Base-by-base conservation (phyloP, 1,140 invertebrate genomes). In the Cotesia typhae region DNA sequence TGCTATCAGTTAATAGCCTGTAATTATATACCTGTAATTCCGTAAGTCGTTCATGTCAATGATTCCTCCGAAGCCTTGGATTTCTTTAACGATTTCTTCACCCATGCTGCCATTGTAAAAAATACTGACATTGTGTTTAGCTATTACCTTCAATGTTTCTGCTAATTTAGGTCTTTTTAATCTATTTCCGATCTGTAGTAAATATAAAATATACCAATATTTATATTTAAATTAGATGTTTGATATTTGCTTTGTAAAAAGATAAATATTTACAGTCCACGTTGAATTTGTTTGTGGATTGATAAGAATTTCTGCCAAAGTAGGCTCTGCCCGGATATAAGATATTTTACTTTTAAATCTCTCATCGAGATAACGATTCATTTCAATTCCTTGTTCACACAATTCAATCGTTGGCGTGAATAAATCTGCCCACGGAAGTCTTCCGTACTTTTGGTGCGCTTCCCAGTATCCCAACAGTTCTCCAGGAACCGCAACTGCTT, bases 401-500 rank as follows among this genome's bases (percentile, higher is more conserved):
- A 97, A 82, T 59, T 92, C 87, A 20, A 95, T 94, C 0, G 94
- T 90, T 0, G 95, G 95, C 74, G 90, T 76, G 70, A 99, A 92
- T 5, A 98, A 84, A 0, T 92, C 90, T 28, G 83, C 83, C 98
- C 98, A 99, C 0, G 90, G 87, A 12, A 97, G 81, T 70, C 89
- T 91, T 0, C 96, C 92, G 76, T 92, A 98, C 77, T 87, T 90
- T 47, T 91, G 82, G 82, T 97, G 92, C 0, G 95, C 89, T 59
- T 90, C 89, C 90, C 92, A 93, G 81, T 96, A 97, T 0, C 97
- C 97, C 72, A 89, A 88, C 1, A 99, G 81, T 85, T 98, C 97
- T 5, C 96, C 96, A 0, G 98, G 97, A 6, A 98, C 93, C 0
- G 92, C 97, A 4, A 96, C 90, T 0, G 97, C 90, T 61, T 94